Evolutionary conservation across 1,140 invertebrate genomes (phyloP).

Genomic region (Augochlora pura): DNA sequence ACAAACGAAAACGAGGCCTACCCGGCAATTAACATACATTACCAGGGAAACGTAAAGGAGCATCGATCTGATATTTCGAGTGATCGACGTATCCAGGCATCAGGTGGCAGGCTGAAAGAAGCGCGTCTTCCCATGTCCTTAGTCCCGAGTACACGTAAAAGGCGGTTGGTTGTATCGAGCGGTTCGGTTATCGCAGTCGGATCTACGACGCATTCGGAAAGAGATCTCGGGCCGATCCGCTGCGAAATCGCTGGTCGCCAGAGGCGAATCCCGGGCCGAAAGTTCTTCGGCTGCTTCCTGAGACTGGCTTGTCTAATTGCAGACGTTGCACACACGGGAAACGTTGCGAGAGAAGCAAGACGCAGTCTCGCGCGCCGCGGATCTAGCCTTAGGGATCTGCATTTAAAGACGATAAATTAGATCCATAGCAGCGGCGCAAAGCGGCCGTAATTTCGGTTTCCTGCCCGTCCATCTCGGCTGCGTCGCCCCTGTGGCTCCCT

Average conservation of each 20-base stretch:
- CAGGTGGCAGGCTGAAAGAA: neutral
- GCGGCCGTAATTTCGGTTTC: slow-evolving; percentile 69
- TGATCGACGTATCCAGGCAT: slow-evolving; percentile 33
- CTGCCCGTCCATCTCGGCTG: slow-evolving; percentile 58
- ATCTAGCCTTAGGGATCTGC: slow-evolving; percentile 59
- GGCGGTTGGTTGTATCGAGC: slow-evolving; percentile 50
- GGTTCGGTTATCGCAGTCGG: slow-evolving; percentile 55
- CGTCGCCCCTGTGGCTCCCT: slow-evolving; percentile 37
- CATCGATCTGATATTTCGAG: slow-evolving; percentile 29
- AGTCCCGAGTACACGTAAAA: slow-evolving; percentile 17
- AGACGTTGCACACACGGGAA: slow-evolving; percentile 14
- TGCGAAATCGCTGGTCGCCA: slow-evolving; percentile 54
- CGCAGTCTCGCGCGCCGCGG: slow-evolving; percentile 1
- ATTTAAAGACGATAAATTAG: slow-evolving; percentile 74
- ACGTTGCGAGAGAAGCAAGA: neutral
- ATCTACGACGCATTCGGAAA: slow-evolving; percentile 62
- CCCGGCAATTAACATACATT: slow-evolving; percentile 43
- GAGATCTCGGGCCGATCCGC: slow-evolving; percentile 54
- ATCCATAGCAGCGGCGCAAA: slow-evolving; percentile 53
- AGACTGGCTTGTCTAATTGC: slow-evolving; percentile 58
- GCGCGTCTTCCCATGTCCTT: slow-evolving; percentile 28
- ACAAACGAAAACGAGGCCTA: slow-evolving; percentile 3
- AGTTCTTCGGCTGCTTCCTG: slow-evolving; percentile 62
- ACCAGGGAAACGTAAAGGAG: slow-evolving; percentile 5
- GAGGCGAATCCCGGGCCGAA: slow-evolving; percentile 38